Percentiles rank a stretch among this genome's conserved stretches.
phyloP scores from a whole-genome alignment of 2,797 vertebrate genomes.

The Lagorchestes hirsutus region DNA sequence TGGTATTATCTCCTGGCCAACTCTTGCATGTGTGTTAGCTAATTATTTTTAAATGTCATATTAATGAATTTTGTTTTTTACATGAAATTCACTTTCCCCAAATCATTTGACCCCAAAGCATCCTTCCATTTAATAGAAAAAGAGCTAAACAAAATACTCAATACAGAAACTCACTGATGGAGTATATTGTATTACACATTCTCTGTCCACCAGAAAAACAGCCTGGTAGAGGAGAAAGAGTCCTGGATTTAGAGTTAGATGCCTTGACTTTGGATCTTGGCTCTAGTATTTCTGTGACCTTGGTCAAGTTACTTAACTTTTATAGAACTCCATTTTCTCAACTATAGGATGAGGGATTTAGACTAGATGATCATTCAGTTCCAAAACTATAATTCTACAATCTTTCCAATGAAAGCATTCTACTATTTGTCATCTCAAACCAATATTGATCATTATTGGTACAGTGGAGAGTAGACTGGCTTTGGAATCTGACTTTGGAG shows the following conservation, averaged over 20 bases:
- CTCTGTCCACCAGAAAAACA: background rate
- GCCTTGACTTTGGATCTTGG: background rate
- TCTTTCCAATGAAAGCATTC: background rate
- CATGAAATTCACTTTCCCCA: background rate
- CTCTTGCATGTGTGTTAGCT: background rate
- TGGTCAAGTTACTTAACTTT: background rate
- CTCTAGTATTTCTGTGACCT: background rate
- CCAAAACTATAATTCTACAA: background rate
- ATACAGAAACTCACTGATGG: background rate
- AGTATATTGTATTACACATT: background rate
- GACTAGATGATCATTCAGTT: background rate
- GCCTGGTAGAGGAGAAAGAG: background rate
- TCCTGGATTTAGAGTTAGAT: background rate
- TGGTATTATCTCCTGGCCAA: background rate
- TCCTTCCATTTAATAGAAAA: background rate
- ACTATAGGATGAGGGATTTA: background rate
- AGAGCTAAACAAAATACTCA: background rate
- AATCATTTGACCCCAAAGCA: background rate
- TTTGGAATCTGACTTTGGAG: background rate
- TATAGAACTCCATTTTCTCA: background rate
- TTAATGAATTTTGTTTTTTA: background rate
- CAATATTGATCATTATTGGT: background rate
- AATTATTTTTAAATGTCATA: background rate
- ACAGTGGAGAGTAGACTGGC: background rate
- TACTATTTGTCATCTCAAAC: background rate